These are phyloP conservation scores for Tupaia chinensis DNA, from an alignment of 2,113 vertebrate species.

Conservation along the genomic window DNA sequence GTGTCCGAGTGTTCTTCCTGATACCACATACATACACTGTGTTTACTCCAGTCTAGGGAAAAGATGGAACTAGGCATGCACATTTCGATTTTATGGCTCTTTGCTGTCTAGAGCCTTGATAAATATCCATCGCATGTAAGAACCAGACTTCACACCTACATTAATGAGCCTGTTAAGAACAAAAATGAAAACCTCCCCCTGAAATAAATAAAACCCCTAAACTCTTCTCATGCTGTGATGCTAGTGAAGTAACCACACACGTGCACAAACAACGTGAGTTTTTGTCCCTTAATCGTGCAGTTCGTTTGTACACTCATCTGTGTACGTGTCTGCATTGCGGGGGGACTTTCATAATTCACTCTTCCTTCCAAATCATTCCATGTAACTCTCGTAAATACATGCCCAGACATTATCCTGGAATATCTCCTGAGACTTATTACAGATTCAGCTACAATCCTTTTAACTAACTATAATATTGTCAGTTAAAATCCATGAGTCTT, in stretches of 20 bases:
- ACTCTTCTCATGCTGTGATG: background rate
- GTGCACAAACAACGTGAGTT: background rate
- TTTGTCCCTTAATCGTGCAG: background rate
- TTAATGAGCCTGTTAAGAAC: conserved; percentile 32
- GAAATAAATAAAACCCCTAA: conserved; percentile 14
- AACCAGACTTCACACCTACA: conserved; percentile 26
- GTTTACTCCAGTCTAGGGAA: conserved; percentile 27
- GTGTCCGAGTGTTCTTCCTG: background rate
- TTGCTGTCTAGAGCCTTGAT: conserved; percentile 4
- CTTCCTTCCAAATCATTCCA: conserved; percentile 33
- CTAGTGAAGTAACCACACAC: conserved; percentile 16
- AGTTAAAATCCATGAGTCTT: conserved; percentile 38
- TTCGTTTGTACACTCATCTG: background rate
- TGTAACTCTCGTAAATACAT: background rate
- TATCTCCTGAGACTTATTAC: conserved; percentile 42
- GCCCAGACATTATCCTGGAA: conserved; percentile 30
- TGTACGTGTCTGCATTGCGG: background rate
- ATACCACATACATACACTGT: background rate
- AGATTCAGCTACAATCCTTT: conserved; percentile 45
- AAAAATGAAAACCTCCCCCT: background rate
- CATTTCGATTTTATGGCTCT: conserved; percentile 60
- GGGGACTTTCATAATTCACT: conserved; percentile 22
- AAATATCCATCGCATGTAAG: conserved; percentile 19
- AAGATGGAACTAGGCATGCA: background rate
- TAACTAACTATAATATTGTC: background rate